Evolutionary conservation across 2,888 invertebrate species (phyloP).

Genomic region (Nysson spinosus): DNA sequence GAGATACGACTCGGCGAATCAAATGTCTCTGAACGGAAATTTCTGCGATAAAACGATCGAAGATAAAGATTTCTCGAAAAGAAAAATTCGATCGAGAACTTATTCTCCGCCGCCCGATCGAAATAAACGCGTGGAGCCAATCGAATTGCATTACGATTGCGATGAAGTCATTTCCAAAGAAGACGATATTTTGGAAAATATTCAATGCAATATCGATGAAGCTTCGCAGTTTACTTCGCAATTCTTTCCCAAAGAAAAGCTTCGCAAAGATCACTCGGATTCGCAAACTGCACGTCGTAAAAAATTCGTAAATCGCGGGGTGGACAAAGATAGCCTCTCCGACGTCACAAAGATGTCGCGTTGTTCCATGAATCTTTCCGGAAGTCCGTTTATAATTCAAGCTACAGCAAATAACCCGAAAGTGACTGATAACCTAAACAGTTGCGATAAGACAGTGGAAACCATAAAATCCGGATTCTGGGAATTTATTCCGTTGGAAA

Average conservation of each 20-base stretch:
- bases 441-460: no score
- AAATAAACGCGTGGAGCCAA: neutral
- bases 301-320: slow-evolving; percentile 25
- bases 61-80: neutral
- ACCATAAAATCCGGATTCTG: no score
- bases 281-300: no score
- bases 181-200: no score
- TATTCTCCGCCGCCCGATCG: slow-evolving; percentile 15
- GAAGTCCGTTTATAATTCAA: no score
- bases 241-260: neutral
- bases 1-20: neutral
- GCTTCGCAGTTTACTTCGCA: no score
- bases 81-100: slow-evolving; percentile 16
- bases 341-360: neutral
- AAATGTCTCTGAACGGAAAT: neutral
- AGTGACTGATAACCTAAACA: neutral
- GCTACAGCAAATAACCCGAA: neutral
- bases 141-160: neutral
- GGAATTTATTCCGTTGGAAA: slow-evolving; percentile 36
- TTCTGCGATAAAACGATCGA: neutral
- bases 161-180: no score
- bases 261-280: neutral
- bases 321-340: slow-evolving; percentile 41
- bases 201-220: no score
- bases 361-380: no score